Percentiles rank a stretch among this genome's conserved stretches.
Conservation (phyloP, 2,797 vertebrate species). For the Urosaurus nigricauda region DNA sequence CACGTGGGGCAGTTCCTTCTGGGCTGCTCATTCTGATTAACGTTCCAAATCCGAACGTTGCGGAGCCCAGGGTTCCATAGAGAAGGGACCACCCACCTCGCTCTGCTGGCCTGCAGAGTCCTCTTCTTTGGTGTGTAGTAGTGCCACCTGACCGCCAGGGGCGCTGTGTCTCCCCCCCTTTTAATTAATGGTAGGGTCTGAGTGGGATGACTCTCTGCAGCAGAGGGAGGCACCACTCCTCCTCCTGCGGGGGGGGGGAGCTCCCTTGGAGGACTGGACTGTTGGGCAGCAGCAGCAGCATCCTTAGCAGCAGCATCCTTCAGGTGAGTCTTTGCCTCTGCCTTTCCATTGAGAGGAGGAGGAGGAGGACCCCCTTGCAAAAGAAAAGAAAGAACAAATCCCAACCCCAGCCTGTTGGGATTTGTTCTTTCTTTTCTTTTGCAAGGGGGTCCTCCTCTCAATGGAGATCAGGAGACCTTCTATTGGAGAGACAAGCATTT, state of each 20-base stretch:
- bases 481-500: no score
- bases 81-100: conserved; percentile 70
- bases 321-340: no score
- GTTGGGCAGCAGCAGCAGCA: conserved; percentile 12
- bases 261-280: background rate
- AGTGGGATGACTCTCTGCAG: conserved; percentile 74
- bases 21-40: background rate
- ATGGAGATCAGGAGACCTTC: no score
- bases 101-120: conserved; percentile 62
- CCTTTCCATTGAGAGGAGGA: no score
- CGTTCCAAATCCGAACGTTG: conserved; percentile 69
- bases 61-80: conserved; percentile 38
- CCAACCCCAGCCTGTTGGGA: no score
- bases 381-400: no score
- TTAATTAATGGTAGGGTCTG: conserved; percentile 79
- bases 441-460: no score
- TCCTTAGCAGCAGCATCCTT: no score
- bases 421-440: no score
- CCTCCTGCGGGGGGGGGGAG: conserved; percentile 67
- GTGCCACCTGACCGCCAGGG: conserved; percentile 72
- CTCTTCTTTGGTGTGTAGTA: conserved; percentile 64
- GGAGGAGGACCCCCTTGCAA: no score
- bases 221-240: conserved; percentile 70
- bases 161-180: conserved; percentile 70
- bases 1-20: no score